Percentiles rank a stretch among this genome's conserved stretches.
These are phyloP conservation scores for Plutomurus gul DNA, from an alignment of 1,140 invertebrate species.

Conservation along the genomic window DNA sequence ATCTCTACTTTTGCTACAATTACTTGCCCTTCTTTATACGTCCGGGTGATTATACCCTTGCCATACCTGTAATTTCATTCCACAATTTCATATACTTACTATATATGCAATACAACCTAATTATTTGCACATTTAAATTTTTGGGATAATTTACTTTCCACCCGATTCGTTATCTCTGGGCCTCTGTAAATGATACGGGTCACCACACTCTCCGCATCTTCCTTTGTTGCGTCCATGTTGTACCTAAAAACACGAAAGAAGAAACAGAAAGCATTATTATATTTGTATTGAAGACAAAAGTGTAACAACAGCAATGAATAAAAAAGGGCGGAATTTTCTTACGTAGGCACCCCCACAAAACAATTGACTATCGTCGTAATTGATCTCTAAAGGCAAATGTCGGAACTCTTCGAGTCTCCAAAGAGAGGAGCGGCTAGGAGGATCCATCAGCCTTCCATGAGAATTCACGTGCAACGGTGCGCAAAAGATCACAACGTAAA, in stretches of 20 bases:
- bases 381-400: constrained; percentile 46
- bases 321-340: constrained; percentile 35
- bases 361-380: constrained; percentile 56
- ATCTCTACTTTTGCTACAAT: constrained; percentile 75
- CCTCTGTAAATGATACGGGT: constrained; percentile 55
- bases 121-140: too few relatives aligned
- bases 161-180: constrained; percentile 57
- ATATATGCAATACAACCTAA: too few relatives aligned
- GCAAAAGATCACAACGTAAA: not conserved
- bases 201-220: constrained; percentile 63
- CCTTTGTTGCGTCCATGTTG: constrained; percentile 47
- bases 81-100: too few relatives aligned
- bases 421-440: constrained; percentile 66
- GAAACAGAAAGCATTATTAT: too few relatives aligned
- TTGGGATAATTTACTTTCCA: too few relatives aligned
- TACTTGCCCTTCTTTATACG: constrained; percentile 56
- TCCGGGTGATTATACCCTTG: constrained; percentile 56
- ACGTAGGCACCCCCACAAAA: constrained; percentile 53
- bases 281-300: not conserved
- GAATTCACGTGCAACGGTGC: constrained; percentile 44
- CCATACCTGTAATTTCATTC: too few relatives aligned
- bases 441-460: constrained; percentile 72
- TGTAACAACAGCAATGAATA: not conserved
- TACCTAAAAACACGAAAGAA: not conserved
- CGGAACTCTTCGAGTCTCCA: constrained; percentile 53